Evolutionary conservation across 2,113 vertebrate species (phyloP).

Genomic region (Pyrgilauda ruficollis): DNA sequence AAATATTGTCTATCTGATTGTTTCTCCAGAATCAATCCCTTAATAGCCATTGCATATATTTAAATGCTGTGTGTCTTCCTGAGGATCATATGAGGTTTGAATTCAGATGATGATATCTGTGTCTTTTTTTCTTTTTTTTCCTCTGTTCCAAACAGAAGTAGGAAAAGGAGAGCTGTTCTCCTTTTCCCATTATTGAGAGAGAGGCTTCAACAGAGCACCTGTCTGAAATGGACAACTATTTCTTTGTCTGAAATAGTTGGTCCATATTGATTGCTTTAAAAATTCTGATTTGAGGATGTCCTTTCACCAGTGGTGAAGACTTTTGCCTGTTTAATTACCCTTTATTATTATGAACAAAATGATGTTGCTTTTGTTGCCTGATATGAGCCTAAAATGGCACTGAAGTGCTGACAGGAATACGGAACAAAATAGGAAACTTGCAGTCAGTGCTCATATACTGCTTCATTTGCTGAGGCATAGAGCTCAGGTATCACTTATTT

Average conservation of each 20-base stretch:
- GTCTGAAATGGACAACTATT: neutral
- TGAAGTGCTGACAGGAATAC: neutral
- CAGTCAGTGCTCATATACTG: neutral
- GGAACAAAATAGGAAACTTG: neutral
- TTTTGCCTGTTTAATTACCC: neutral
- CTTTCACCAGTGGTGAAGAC: neutral
- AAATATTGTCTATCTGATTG: constrained; percentile 5
- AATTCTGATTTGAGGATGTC: neutral
- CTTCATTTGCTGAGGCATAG: neutral
- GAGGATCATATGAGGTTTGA: neutral
- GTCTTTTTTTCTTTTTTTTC: neutral
- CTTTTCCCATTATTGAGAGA: neutral
- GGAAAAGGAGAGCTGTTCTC: neutral
- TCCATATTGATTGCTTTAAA: neutral
- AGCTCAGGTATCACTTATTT: neutral
- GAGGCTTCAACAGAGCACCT: neutral
- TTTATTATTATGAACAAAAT: neutral
- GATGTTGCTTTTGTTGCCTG: neutral
- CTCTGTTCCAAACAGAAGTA: neutral
- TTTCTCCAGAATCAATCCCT: constrained; percentile 13
- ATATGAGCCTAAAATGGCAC: neutral
- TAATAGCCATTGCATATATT: neutral
- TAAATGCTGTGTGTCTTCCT: neutral
- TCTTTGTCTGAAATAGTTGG: neutral
- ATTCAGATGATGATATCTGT: neutral